Base-by-base conservation (phyloP, 2,888 invertebrate species). In the Opisthograptis luteolata region DNA sequence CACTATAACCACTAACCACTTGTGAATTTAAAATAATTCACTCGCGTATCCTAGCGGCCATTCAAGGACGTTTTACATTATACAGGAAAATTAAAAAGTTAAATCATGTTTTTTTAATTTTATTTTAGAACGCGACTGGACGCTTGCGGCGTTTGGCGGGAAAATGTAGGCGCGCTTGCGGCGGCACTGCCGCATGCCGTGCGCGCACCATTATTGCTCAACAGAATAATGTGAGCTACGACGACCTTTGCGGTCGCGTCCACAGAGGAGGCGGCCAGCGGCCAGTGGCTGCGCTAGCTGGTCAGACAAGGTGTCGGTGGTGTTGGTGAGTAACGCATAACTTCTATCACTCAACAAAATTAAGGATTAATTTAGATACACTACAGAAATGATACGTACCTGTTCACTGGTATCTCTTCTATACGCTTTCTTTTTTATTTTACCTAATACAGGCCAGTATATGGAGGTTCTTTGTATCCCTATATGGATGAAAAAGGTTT, bases 81-180 rank as follows among this genome's bases (percentile, higher is more conserved):
- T 22, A 22, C 17, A 9, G 1, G 17, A 46, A 47, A 35, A 35
- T 51, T 51, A 14, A 49, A 58, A 50, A 50, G 39, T 49, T 36
- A 39, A 51, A 34, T 42, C 49, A 45, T 59, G 61, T 58, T 55
- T 60, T 61, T 62, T 60, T 55, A n/a, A n/a, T n/a, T 63, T 62
- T 64, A 64, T 67, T 70, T 66, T 65, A 43, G 58, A 62, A 76
- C 72, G 80, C 79, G 81, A 68, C 73, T 76, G 65, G 65, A 64
- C 79, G 73, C 79, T 70, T 63, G 70, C 76, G 72, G 69, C 70
- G 84, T 76, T 77, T 82, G 84, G 86, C 87, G 86, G 84, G 84
- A 87, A 86, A 86, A 84, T 86, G 87, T 71, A 58, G 54, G 78
- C 80, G 84, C 83, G 73, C 73, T 81, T 79, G 82, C 83, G 72